These are phyloP conservation scores for Diphyllodes magnificus DNA, from an alignment of 2,113 vertebrate genomes.

Conservation along the genomic window DNA sequence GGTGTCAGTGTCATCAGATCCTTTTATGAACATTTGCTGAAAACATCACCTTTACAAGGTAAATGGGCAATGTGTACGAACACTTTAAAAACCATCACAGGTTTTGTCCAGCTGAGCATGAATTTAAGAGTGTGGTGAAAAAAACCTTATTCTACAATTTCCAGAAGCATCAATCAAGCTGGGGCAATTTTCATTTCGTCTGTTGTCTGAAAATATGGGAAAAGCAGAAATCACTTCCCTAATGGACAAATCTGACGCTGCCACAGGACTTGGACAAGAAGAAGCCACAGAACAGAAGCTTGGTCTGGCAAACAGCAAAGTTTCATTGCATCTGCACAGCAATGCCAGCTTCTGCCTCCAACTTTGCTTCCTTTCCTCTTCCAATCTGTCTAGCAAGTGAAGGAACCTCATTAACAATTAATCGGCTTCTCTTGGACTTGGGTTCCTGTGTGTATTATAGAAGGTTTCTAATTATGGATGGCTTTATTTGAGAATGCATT, in stretches of 20 bases:
- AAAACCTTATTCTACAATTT: neutral
- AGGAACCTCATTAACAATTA: slow-evolving; percentile 33
- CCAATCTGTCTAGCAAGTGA: neutral
- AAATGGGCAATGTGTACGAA: too few species aligned
- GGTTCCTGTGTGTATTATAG: neutral
- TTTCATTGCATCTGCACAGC: neutral
- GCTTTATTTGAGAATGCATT: slow-evolving; percentile 22
- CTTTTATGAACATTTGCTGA: neutral
- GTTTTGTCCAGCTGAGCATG: neutral
- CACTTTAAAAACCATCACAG: neutral
- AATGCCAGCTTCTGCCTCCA: neutral
- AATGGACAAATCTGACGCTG: neutral
- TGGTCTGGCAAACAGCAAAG: neutral
- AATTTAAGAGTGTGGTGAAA: neutral
- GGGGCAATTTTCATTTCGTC: neutral
- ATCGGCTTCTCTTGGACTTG: neutral
- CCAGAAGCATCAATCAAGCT: neutral
- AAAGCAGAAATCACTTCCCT: neutral
- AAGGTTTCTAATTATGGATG: slow-evolving; percentile 41
- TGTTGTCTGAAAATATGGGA: neutral
- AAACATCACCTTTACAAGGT: neutral
- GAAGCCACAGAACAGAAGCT: neutral
- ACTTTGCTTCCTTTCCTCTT: neutral
- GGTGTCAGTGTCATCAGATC: neutral
- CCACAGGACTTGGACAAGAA: neutral